Evolutionary conservation across 2,113 vertebrate species (phyloP), one percentile per base, ranked within the genome.

Genomic region (Henicopernis longicauda): DNA sequence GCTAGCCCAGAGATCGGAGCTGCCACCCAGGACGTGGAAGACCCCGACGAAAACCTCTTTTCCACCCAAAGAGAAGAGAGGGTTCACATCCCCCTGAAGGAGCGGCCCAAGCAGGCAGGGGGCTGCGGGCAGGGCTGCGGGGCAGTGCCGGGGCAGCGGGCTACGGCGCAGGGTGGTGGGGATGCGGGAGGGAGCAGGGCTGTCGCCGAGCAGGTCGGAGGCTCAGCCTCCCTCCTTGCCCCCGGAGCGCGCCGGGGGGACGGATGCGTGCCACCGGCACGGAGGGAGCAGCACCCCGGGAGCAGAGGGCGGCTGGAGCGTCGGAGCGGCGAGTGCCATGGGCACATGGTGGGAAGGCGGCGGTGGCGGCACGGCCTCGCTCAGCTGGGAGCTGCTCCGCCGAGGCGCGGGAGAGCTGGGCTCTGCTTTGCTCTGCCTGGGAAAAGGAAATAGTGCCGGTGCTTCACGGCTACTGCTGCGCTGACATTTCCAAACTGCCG

Each of bases 141-240:
- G 18, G 63, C 38, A 36, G 23, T 6, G n/a, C 38, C 1, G 4
- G 3, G 42, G 40, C 23, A 32, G 34, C 5, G 4, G 18, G 22
- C 25, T 34, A 10, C 1, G 6, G 36, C 4, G 0, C 22, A 1
- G 2, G 31, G 12, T 21, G 38, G 34, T 16, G 47, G 4, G 6
- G 47, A 34, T 27, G 22, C 13, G 1, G 85, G 47, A 45, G 32
- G 38, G 27, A 54, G 31, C 38, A 36, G 62, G 38, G 34, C 40
- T 44, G 42, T 27, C 3, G 10, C 32, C 2, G 4, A 27, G 38
- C 22, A 15, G 32, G 71, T 57, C 23, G 1, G 42, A 36, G 7
- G 42, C 42, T 47, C 32, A 36, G 55, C 42, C 42, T 59, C n/a
- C 73, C 32, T 45, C 21, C 20, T 8, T 8, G 20, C 32, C n/a